Percentiles rank a stretch among this genome's conserved stretches.
Conservation (phyloP, 2,797 vertebrate species). For the Spinibarbus caldwelli region DNA sequence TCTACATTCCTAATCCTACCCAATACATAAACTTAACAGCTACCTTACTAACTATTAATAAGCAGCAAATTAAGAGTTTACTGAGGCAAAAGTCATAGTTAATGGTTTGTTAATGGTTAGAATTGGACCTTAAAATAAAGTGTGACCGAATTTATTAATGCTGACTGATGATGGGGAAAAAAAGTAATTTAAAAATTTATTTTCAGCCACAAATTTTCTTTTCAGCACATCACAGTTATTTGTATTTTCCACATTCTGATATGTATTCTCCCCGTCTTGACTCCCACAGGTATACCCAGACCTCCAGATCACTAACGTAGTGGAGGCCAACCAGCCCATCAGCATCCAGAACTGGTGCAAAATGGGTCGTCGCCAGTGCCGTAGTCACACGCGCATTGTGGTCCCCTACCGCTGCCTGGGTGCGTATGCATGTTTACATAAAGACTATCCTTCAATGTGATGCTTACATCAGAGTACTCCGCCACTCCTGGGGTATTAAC, state of each 20-base stretch:
- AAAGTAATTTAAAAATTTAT: neutral
- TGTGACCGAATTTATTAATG: neutral
- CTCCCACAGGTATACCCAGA: conserved; percentile 90
- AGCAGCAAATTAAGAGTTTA: neutral
- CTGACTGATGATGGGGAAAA: neutral
- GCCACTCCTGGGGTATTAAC: conserved; percentile 43
- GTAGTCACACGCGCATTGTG: conserved; percentile 88
- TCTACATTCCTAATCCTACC: neutral
- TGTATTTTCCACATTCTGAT: neutral
- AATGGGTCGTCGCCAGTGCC: conserved; percentile 89
- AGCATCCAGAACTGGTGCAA: conserved; percentile 94
- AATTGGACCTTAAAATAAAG: too few species aligned
- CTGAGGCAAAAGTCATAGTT: neutral
- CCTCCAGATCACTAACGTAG: conserved; percentile 94
- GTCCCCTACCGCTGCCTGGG: conserved; percentile 97
- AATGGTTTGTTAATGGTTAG: neutral
- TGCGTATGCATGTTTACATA: conserved; percentile 62
- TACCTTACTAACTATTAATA: neutral
- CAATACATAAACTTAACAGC: neutral
- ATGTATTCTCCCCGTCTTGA: conserved; percentile 7
- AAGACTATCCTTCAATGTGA: conserved; percentile 11
- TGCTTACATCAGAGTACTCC: conserved; percentile 27
- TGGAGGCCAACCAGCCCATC: conserved; percentile 93
- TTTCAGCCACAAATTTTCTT: neutral
- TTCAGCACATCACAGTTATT: neutral